Conservation (phyloP, 1,140 invertebrate genomes). For the Procambarus clarkii region DNA sequence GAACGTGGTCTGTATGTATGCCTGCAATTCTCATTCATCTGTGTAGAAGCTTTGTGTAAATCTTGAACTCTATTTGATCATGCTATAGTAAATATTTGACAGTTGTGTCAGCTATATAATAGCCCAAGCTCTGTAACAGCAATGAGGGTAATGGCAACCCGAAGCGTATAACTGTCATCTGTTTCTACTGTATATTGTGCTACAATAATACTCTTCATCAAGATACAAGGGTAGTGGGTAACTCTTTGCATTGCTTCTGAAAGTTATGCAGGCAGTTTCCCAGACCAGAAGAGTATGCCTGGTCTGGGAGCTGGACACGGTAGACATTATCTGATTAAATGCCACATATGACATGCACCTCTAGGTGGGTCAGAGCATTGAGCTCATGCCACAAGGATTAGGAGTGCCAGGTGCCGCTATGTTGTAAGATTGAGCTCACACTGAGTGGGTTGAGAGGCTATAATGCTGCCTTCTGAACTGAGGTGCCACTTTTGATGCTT, state of each 20-base stretch:
- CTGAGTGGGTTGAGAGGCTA: too few relatives aligned
- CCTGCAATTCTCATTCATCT: background rate
- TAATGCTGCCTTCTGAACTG: background rate
- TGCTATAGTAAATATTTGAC: background rate
- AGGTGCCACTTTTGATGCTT: background rate
- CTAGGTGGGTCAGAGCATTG: too few relatives aligned
- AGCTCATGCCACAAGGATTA: too few relatives aligned
- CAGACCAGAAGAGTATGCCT: too few relatives aligned
- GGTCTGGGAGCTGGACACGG: too few relatives aligned
- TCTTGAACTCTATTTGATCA: background rate
- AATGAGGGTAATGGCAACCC: background rate
- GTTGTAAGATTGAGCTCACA: too few relatives aligned
- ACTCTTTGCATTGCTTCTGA: background rate
- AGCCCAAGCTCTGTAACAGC: background rate
- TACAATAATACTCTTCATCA: background rate
- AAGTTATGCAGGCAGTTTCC: too few relatives aligned
- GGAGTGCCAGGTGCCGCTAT: too few relatives aligned
- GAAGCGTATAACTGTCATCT: background rate
- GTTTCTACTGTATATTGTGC: background rate
- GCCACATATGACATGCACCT: too few relatives aligned
- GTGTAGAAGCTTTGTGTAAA: background rate
- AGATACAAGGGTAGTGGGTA: background rate
- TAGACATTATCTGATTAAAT: too few relatives aligned
- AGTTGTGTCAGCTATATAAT: background rate
- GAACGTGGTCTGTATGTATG: conserved; percentile 7